These are phyloP conservation scores for Narcine bancroftii DNA, from an alignment of 2,113 vertebrate genomes.

Conservation along the genomic window DNA sequence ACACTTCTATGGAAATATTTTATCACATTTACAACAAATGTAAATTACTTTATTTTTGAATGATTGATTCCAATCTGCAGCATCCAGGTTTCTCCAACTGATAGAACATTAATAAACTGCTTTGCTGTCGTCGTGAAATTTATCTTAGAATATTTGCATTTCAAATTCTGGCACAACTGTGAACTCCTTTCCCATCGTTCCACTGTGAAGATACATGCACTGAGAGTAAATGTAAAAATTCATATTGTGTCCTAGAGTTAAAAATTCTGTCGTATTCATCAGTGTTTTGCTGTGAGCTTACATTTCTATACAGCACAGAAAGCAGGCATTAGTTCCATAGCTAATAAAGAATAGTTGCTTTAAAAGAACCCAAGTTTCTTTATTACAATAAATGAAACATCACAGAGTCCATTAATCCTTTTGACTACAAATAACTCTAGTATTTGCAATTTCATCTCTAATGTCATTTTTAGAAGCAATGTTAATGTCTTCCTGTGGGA, in stretches of 20 bases:
- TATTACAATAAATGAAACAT: no score
- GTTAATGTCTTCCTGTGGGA: not conserved
- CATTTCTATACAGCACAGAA: no score
- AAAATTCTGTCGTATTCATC: no score
- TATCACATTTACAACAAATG: not conserved
- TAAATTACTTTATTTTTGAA: not conserved
- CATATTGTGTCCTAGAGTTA: not conserved
- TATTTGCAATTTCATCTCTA: not conserved
- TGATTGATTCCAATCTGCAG: not conserved
- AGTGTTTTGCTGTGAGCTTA: not conserved
- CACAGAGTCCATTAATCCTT: not conserved
- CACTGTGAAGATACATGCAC: not conserved
- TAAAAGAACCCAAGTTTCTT: no score
- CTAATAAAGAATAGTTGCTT: no score
- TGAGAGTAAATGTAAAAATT: not conserved
- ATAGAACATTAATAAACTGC: not conserved
- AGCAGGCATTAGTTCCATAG: no score
- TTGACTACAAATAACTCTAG: no score
- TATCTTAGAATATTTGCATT: not conserved
- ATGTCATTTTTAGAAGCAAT: not conserved
- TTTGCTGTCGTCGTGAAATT: not conserved
- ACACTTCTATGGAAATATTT: not conserved
- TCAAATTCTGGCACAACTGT: not conserved
- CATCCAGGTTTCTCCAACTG: not conserved
- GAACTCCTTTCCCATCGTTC: not conserved